Percentiles rank a stretch among this genome's conserved stretches.
Evolutionary conservation across 1,140 invertebrate species (phyloP).

Genomic region (Dryas iulia): DNA sequence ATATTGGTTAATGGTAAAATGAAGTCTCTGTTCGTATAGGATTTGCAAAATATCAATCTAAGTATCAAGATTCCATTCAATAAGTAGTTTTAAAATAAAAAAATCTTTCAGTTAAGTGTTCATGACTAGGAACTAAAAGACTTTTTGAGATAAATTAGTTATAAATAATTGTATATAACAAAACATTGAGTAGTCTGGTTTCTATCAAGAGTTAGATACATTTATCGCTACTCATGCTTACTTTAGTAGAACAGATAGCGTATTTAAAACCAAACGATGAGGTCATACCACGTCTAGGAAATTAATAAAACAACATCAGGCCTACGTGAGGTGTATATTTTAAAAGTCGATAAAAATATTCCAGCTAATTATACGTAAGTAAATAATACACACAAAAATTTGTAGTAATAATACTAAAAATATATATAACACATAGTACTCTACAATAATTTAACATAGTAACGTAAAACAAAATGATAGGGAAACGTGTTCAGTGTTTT

Average conservation of each 20-base stretch:
- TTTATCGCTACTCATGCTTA: conserved; percentile 25
- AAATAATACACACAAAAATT: neutral
- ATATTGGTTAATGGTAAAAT: too few relatives aligned
- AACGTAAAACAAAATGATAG: neutral
- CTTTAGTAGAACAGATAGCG: conserved; percentile 11
- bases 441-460: neutral
- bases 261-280: conserved; percentile 37
- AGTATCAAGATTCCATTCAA: neutral
- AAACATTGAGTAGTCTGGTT: conserved; percentile 19
- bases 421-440: neutral
- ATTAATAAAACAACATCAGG: conserved; percentile 30
- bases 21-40: too few relatives aligned
- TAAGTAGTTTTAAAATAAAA: neutral
- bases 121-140: too few relatives aligned
- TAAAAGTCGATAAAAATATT: neutral
- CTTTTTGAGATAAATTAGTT: neutral
- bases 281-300: conserved; percentile 30
- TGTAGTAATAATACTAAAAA: neutral
- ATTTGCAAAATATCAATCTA: neutral
- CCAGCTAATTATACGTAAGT: neutral
- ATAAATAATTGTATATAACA: neutral
- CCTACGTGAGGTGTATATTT: conserved; percentile 11
- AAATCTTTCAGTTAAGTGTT: neutral
- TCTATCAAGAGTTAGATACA: conserved; percentile 22
- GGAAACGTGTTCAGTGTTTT: neutral